A percentile compares a stretch with the other conserved stretches of the same genome.
These are phyloP conservation scores for Montipora capricornis DNA, from an alignment of 64 coral and sea anemone species.

Conservation along the genomic window DNA sequence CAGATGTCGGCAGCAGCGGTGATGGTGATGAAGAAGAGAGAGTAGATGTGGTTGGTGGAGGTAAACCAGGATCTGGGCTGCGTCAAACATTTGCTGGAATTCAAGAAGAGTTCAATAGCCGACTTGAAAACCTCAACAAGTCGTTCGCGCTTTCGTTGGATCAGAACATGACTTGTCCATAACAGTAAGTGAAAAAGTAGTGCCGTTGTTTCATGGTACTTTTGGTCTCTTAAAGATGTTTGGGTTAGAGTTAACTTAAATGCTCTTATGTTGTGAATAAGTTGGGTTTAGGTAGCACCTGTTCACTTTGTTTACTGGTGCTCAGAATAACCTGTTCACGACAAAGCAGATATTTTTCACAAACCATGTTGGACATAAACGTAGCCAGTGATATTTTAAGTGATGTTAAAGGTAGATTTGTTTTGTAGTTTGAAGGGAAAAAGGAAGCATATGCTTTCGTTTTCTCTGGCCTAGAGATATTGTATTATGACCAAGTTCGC, in stretches of 20 bases:
- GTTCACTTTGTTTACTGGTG: too few species aligned
- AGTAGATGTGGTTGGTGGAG: conserved; percentile 54
- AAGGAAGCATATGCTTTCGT: background rate
- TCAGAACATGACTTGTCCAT: conserved; percentile 38
- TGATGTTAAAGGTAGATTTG: background rate
- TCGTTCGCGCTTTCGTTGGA: conserved; percentile 83
- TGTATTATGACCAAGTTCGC: too few species aligned
- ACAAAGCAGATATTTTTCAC: too few species aligned
- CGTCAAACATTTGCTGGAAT: conserved; percentile 79
- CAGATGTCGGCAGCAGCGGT: background rate
- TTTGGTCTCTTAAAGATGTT: background rate
- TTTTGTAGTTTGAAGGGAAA: background rate
- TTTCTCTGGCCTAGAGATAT: too few species aligned
- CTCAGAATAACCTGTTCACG: too few species aligned
- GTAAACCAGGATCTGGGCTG: conserved; percentile 58
- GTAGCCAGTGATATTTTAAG: background rate
- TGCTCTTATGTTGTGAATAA: background rate
- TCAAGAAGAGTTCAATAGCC: conserved; percentile 86
- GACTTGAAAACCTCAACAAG: conserved; percentile 79
- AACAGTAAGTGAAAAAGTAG: background rate
- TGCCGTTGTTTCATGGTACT: background rate
- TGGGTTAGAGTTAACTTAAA: background rate
- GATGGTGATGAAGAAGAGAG: conserved; percentile 41
- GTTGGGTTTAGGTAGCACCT: background rate
- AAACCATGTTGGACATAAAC: background rate